Percentiles rank a stretch among this genome's conserved stretches.
These are phyloP conservation scores for Dromas ardeola DNA, from an alignment of 2,113 vertebrate genomes.

Conservation along the genomic window DNA sequence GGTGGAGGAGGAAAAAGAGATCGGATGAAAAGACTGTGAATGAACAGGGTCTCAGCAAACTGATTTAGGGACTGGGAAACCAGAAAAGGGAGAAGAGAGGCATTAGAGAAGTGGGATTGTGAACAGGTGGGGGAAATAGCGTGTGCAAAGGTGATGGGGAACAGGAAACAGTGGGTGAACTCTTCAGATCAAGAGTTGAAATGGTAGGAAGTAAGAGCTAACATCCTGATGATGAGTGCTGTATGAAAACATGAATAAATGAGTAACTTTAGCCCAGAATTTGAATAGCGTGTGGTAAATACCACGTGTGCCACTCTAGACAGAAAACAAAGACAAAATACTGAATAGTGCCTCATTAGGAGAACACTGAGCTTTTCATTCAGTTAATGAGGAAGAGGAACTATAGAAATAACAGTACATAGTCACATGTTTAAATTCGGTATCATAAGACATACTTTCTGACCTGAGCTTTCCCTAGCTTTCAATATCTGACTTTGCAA, in stretches of 20 bases:
- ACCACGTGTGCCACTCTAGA: background rate
- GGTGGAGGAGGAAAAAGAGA: background rate
- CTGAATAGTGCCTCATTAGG: background rate
- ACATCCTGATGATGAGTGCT: background rate
- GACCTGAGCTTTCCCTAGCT: background rate
- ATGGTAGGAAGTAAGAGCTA: background rate
- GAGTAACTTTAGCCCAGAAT: background rate
- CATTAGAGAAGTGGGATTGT: background rate
- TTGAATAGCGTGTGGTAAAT: background rate
- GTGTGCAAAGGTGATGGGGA: background rate
- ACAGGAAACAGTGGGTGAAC: background rate
- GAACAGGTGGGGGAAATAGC: background rate
- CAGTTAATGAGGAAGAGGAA: background rate
- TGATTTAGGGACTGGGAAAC: background rate
- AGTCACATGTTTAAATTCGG: background rate
- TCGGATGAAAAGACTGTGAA: background rate
- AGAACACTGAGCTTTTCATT: background rate
- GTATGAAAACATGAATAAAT: background rate
- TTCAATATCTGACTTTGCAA: background rate
- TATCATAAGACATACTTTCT: background rate
- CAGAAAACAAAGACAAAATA: background rate
- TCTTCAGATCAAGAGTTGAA: background rate
- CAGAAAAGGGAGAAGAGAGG: background rate
- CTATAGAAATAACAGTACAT: background rate
- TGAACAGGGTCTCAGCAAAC: background rate